Conservation (phyloP, 2,113 vertebrate genomes). For the mouse (Mus musculus) region GRCm39 chr6:16581501-16582000, state of each 20-base stretch:
- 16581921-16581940: constrained; percentile 87
- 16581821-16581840: constrained; percentile 82
- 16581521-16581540: neutral
- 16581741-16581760: constrained; percentile 67
- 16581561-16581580: neutral
- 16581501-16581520: neutral
- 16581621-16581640: constrained; percentile 64
- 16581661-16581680: constrained; percentile 56
- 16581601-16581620: neutral
- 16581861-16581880: constrained; percentile 83
- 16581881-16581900: constrained; percentile 84
- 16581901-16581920: constrained; percentile 89
- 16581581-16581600: neutral
- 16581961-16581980: constrained; percentile 85
- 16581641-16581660: constrained; percentile 67
- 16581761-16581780: constrained; percentile 79
- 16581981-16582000: constrained; percentile 78
- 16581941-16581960: constrained; percentile 90
- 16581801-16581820: constrained; percentile 81
- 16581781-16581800: constrained; percentile 71
- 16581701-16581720: constrained; percentile 67
- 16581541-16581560: neutral
- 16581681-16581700: constrained; percentile 71
- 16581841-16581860: constrained; percentile 84
- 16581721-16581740: constrained; percentile 63